phyloP scores from a whole-genome alignment of 2,888 invertebrate genomes.

The Hypomecis atomaria region DNA sequence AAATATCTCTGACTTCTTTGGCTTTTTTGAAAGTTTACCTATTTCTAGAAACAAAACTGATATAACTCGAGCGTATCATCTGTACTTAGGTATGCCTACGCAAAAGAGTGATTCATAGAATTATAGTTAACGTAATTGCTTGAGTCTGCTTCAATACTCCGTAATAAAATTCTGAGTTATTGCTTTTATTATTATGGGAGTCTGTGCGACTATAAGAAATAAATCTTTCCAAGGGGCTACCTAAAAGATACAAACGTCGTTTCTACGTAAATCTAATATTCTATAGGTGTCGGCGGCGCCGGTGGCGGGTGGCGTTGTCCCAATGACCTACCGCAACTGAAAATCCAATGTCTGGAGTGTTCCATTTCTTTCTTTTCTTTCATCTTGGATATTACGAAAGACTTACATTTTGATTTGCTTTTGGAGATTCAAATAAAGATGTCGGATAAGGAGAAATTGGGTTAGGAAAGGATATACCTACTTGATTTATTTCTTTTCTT shows the following conservation, averaged over 20 bases:
- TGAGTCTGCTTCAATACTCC: not conserved
- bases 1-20: no score
- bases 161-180: slow-evolving; percentile 12
- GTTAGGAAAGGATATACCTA: no score
- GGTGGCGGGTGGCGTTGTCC: slow-evolving; percentile 1
- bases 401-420: not conserved
- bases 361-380: slow-evolving; percentile 11
- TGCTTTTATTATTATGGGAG: not conserved
- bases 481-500: no score
- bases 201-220: not conserved
- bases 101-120: slow-evolving; percentile 5
- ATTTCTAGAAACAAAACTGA: not conserved
- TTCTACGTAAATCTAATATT: slow-evolving; percentile 15
- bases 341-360: slow-evolving; percentile 9
- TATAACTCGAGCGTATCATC: not conserved
- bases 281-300: not conserved
- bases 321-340: slow-evolving; percentile 25
- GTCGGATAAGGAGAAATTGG: no score
- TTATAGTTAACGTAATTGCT: not conserved
- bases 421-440: no score
- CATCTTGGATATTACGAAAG: not conserved
- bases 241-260: slow-evolving; percentile 1
- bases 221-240: slow-evolving; percentile 6
- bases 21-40: no score
- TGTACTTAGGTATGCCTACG: not conserved